Conservation (phyloP, 2,113 vertebrate species). For the Pollimyrus isidori region DNA sequence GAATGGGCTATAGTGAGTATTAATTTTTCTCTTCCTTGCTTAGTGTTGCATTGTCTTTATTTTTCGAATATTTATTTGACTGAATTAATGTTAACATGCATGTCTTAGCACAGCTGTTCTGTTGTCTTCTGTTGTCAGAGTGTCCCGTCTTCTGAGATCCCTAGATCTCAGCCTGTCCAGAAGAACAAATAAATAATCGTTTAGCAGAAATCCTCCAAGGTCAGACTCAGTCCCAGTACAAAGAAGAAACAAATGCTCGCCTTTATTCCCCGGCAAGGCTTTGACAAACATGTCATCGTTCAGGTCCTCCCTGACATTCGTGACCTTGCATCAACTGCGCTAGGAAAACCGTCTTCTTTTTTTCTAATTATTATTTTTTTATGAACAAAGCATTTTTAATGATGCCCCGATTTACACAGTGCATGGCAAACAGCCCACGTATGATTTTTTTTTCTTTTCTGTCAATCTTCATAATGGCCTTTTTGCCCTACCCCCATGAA, state of each 20-base stretch:
- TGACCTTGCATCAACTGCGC: not conserved
- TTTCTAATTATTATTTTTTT: not conserved
- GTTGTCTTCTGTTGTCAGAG: not conserved
- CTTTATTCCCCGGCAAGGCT: not conserved
- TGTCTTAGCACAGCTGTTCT: not conserved
- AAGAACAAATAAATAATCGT: not conserved
- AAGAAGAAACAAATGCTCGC: not conserved
- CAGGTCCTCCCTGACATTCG: not conserved
- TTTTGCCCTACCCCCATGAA: not conserved
- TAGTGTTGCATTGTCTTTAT: constrained; percentile 10
- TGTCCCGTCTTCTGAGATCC: constrained; percentile 8
- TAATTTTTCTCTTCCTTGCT: not conserved
- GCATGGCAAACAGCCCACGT: not conserved
- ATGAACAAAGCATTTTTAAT: not conserved
- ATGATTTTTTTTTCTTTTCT: not conserved
- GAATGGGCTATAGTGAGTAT: constrained; percentile 72
- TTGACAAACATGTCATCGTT: not conserved
- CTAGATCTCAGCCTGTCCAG: not conserved
- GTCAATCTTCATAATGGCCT: not conserved
- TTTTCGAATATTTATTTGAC: constrained; percentile 14
- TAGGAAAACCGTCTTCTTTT: not conserved
- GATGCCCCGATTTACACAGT: not conserved
- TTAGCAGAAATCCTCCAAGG: not conserved
- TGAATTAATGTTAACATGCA: not conserved
- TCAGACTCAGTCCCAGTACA: not conserved